Base-by-base conservation (phyloP, 2,113 vertebrate genomes). In the Albula glossodonta region DNA sequence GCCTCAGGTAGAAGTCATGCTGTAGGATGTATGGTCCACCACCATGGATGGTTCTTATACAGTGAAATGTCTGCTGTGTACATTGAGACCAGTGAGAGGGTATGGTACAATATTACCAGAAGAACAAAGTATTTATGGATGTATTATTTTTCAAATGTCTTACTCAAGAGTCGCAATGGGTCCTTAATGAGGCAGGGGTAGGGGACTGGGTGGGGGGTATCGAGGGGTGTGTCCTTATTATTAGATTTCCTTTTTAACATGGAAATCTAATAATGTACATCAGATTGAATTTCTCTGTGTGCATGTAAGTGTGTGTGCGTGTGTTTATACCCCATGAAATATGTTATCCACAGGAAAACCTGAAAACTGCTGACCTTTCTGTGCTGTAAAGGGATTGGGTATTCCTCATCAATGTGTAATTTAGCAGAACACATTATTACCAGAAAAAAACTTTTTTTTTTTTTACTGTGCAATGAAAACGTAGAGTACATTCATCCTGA, bases 211-310 rank as follows among this genome's bases (percentile, higher is more conserved):
- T 74, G 70, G 22, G 70, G 70, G 70, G 5, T 79, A 81, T 41
- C 31, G 70, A 31, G 70, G 70, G 70, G 5, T 79, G 82, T 41
- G 48, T 84, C 25, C 48, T 10, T 41, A 41, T 92, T 88, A 93
- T 92, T 92, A 7, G 85, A 93, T 93, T 92, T 89, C 84, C 88
- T 57, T 86, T 85, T 78, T 90, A 90, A 80, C 57, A 81, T 88
- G 84, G 83, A 88, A 92, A 94, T 92, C 85, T 82, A 93, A 90
- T 92, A 79, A 74, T 74, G 17, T 22, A 66, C 22, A 83, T n/a
- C 22, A 60, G 66, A 74, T 82, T 77, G 22, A 81, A 83, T 83
- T 84, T 19, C 83, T 25, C 19, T 80, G 82, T 60, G 82, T 57
- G 82, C 83, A 70, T 56, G 12, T 77, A 25, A 51, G 11, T 86